Evolutionary conservation across 2,797 vertebrate genomes (phyloP).

Genomic region (Neomorphus geoffroyi): DNA sequence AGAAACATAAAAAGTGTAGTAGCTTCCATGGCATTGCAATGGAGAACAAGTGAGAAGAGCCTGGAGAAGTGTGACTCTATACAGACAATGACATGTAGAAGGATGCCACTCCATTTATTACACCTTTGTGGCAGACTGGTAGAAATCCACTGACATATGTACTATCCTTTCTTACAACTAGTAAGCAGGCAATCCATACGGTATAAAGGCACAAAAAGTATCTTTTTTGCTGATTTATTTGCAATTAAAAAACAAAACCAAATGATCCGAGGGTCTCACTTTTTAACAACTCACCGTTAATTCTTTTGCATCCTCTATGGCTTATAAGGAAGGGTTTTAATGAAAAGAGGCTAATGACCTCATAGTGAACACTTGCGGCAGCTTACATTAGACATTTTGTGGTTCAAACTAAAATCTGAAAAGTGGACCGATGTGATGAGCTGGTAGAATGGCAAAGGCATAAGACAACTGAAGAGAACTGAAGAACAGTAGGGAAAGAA

Average conservation of each 20-base stretch:
- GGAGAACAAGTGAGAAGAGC: background rate
- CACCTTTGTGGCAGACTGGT: background rate
- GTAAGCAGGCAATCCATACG: background rate
- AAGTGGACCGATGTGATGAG: background rate
- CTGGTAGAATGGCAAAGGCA: background rate
- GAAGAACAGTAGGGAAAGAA: background rate
- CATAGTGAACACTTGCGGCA: background rate
- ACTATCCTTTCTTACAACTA: background rate
- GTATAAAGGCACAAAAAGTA: background rate
- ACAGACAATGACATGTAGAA: background rate
- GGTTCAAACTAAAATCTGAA: background rate
- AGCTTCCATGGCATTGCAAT: background rate
- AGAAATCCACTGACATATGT: background rate
- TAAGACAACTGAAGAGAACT: background rate
- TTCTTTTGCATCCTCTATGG: background rate
- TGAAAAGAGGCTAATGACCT: background rate
- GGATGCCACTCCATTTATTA: background rate
- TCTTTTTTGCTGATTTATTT: background rate
- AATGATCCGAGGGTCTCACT: background rate
- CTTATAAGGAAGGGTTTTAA: background rate
- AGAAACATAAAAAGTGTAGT: background rate
- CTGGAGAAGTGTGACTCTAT: background rate
- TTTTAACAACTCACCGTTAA: background rate
- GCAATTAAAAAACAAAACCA: background rate
- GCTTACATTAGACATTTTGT: background rate